Evolutionary conservation across 2,113 vertebrate species (phyloP), one percentile per base, ranked within the genome.

Genomic region (Oryzias celebensis): DNA sequence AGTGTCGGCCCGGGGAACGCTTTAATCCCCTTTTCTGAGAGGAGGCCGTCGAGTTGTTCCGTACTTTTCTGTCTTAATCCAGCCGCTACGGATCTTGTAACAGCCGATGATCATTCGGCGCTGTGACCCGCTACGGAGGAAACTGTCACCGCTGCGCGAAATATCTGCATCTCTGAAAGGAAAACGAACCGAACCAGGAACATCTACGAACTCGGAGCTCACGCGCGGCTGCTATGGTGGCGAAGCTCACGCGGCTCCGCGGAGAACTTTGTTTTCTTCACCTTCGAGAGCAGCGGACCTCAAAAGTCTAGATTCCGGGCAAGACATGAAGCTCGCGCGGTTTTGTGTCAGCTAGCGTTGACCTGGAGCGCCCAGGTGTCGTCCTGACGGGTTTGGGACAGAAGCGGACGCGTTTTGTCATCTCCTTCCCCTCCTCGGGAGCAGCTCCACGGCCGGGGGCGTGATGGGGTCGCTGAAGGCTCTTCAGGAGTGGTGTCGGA

Each of bases 401-500:
- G 14, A 51, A 22, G 50, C 12, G n/a, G 15, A 41, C 52, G 15
- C 36, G 7, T 62, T 62, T 43, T 47, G 20, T 20, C 20, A 41
- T 20, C 0, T 14, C 28, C 0, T 14, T 24, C 18, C 23, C 18
- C 13, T 16, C 22, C 3, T 12, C 0, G 4, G 0, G 41, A 17
- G 54, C 53, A 75, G 61, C 50, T 52, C 26, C 71, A 5, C 52
- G 61, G n/a, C 12, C 22, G 14, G 0, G 5, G 18, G 3, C 7
- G 93, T 91, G 91, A 96, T 96, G 95, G 94, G 95, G 50, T 96
- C 96, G 14, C 90, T 96, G 58, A 94, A 93, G 87, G 93, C 92
- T 71, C 91, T 98, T 20, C 94, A 96, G 88, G 93, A 95, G 83
- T 98, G 96, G 96, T 97, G 96, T 88, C 91, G 94, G 76, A 88